Conservation (phyloP, 2,113 vertebrate genomes). For the Xyliphius kryptos region DNA sequence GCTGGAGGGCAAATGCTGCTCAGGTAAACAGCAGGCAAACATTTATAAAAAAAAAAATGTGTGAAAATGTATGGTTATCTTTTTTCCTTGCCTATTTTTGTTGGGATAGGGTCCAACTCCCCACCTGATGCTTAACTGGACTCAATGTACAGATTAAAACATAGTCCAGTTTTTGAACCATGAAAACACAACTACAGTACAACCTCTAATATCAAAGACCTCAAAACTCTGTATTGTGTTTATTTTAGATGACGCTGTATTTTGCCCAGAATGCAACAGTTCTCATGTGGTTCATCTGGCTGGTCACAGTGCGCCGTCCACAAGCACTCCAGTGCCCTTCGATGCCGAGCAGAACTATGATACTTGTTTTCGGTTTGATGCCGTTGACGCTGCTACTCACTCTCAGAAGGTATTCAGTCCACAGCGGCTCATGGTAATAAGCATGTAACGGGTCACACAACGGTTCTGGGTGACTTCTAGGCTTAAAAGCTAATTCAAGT, state of each 20-base stretch:
- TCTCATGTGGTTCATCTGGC: slow-evolving; percentile 82
- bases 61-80: too few relatives aligned
- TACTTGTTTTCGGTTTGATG: slow-evolving; percentile 29
- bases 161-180: too few relatives aligned
- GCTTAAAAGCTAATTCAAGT: too few relatives aligned
- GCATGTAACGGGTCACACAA: too few relatives aligned
- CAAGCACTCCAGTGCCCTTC: slow-evolving; percentile 56
- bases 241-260: slow-evolving; percentile 39
- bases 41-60: too few relatives aligned
- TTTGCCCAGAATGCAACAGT: slow-evolving; percentile 81
- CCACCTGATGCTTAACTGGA: too few relatives aligned
- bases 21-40: slow-evolving; percentile 18
- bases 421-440: too few relatives aligned
- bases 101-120: too few relatives aligned
- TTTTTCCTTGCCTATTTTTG: too few relatives aligned
- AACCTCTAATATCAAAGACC: neutral
- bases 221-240: neutral
- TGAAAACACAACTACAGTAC: too few relatives aligned
- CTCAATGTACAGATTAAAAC: too few relatives aligned
- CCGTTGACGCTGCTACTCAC: slow-evolving; percentile 18
- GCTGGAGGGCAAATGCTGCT: slow-evolving; percentile 5
- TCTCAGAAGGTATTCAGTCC: slow-evolving; percentile 41
- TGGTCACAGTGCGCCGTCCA: slow-evolving; percentile 41
- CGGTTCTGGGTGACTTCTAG: too few relatives aligned
- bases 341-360: slow-evolving; percentile 7